Base-by-base conservation (phyloP, 2,888 invertebrate species). In the Caradrina kadenii region DNA sequence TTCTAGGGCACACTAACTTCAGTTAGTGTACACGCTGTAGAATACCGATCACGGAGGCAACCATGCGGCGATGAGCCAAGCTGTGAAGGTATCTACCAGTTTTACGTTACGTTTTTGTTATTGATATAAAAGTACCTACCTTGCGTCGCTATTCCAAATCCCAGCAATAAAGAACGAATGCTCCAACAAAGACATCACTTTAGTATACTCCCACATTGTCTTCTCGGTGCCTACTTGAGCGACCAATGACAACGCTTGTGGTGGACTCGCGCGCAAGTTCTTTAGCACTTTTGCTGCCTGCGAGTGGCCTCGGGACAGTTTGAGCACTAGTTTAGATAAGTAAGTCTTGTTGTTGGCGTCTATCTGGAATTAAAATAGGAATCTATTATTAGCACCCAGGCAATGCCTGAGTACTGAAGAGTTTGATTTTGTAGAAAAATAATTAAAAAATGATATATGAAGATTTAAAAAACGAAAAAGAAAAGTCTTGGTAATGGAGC, bases 291-390 rank as follows among this genome's bases (percentile, higher is more conserved):
- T 95, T 0, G 89, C 80, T 0, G 95, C 89, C 82, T 95, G 96
- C 0, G 96, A 96, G 74, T 95, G 95, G 0, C 96, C 96, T 0
- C 96, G 85, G 0, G 96, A 95, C 0, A 96, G 83, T 72, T 95
- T 95, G 1, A 96, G 88, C 0, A 96, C 95, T 10, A 96, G 69
- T 65, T 95, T 95, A 0, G 95, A 94, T 31, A 96, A 79, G 73
- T 93, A 94, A 0, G 94, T 94, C 53, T 95, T 96, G 85, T 96
- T 96, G 88, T 94, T 95, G 0, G 95, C 94, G 59, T 96, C 96
- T 62, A 96, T 96, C 96, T 96, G 90, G 42, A 87, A 89, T 45
- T 35, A 1, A 8, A 35, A 35, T 8, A 35, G 8, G 8, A 8
- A 35, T 7, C 1, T 35, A 7, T 19, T 13, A 7, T 13, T 11